These are phyloP conservation scores for Mesocricetus auratus DNA, from an alignment of 2,113 vertebrate species.

Conservation along the genomic window DNA sequence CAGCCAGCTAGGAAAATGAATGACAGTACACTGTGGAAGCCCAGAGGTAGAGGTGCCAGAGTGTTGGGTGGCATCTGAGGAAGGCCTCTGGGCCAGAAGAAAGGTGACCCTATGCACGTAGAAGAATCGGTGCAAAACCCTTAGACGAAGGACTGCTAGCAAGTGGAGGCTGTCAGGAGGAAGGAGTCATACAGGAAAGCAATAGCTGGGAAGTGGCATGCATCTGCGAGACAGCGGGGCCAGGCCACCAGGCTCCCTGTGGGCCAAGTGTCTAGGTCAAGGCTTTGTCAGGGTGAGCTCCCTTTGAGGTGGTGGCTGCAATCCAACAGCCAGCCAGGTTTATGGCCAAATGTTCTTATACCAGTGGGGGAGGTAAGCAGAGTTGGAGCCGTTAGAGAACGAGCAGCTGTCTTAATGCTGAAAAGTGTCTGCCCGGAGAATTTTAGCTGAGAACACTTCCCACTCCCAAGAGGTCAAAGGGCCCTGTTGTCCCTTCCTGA, in stretches of 20 bases:
- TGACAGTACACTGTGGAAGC: background rate
- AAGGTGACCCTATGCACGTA: background rate
- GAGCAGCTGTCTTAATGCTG: constrained; percentile 73
- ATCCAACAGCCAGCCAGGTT: constrained; percentile 41
- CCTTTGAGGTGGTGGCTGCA: background rate
- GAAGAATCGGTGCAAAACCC: background rate
- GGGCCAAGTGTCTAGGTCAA: background rate
- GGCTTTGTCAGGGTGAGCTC: background rate
- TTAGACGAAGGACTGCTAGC: background rate
- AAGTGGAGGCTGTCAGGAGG: background rate
- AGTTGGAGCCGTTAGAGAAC: constrained; percentile 62
- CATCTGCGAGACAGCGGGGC: background rate
- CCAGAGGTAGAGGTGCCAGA: background rate
- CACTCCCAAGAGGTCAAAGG: constrained; percentile 76
- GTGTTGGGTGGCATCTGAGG: background rate
- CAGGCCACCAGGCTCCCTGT: background rate
- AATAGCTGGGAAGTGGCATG: background rate
- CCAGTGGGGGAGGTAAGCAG: constrained; percentile 32
- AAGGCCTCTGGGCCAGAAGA: background rate
- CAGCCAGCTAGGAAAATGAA: constrained; percentile 18
- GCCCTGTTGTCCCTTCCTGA: constrained; percentile 53
- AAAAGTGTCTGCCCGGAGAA: constrained; percentile 73
- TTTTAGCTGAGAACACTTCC: constrained; percentile 74
- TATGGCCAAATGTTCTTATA: constrained; percentile 61
- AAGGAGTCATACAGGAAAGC: background rate